Evolutionary conservation across 2,113 vertebrate genomes (phyloP).

Genomic region (Meriones unguiculatus): DNA sequence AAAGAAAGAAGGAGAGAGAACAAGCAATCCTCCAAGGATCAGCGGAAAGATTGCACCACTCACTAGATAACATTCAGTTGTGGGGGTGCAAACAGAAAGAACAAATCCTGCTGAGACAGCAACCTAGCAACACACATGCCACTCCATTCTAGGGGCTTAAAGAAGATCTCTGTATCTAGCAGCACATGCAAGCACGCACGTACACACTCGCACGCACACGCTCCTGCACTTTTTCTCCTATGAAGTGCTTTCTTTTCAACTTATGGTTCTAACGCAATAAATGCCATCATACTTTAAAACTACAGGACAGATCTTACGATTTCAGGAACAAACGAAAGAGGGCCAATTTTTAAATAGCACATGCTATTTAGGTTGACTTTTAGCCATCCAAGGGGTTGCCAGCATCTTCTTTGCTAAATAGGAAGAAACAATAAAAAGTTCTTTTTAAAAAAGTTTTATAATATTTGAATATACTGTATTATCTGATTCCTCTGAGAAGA

Average conservation of each 20-base stretch:
- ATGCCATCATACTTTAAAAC: slow-evolving; percentile 7
- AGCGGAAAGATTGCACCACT: background rate
- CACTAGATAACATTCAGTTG: background rate
- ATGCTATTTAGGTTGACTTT: background rate
- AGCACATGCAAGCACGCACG: background rate
- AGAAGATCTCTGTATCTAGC: background rate
- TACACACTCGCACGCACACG: background rate
- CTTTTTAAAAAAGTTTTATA: background rate
- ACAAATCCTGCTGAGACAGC: background rate
- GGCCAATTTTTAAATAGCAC: background rate
- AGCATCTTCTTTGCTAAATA: slow-evolving; percentile 9
- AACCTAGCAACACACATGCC: background rate
- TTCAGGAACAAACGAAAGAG: background rate
- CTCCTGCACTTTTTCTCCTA: background rate
- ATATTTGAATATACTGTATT: background rate
- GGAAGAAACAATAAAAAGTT: background rate
- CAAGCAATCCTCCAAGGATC: background rate
- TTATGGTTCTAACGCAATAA: background rate
- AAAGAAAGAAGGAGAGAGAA: too few species aligned
- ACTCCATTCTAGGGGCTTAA: background rate
- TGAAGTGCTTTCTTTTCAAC: background rate
- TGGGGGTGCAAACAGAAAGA: background rate
- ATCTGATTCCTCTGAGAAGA: slow-evolving; percentile 1
- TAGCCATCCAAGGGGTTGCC: background rate
- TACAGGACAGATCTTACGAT: background rate